Percentiles rank a stretch among this genome's conserved stretches.
Evolutionary conservation across 2,113 vertebrate genomes (phyloP).

Genomic region (Nibea albiflora): DNA sequence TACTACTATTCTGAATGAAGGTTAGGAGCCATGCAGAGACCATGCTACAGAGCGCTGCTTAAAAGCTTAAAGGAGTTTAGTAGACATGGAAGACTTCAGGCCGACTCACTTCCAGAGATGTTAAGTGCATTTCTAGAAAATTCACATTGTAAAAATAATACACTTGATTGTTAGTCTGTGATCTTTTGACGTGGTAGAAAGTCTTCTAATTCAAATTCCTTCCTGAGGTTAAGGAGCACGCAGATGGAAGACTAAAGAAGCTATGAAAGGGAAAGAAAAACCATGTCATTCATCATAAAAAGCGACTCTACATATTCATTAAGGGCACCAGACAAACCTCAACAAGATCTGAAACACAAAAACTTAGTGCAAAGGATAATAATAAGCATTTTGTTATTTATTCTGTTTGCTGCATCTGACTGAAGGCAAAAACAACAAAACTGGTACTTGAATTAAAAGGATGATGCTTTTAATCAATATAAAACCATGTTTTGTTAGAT

Average conservation of each 20-base stretch:
- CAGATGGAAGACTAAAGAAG: conserved; percentile 91
- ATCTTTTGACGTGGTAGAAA: conserved; percentile 74
- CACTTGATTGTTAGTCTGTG: conserved; percentile 66
- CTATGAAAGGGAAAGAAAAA: conserved; percentile 85
- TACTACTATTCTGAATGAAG: conserved; percentile 33
- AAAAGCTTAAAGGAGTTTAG: conserved; percentile 49
- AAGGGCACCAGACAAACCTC: background rate
- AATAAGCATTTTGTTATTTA: conserved; percentile 25
- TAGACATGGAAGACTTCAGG: conserved; percentile 64
- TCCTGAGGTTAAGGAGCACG: conserved; percentile 89
- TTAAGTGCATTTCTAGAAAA: conserved; percentile 63
- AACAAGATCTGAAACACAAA: background rate
- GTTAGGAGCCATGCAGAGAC: conserved; percentile 73
- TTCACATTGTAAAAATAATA: conserved; percentile 72
- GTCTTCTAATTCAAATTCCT: conserved; percentile 91
- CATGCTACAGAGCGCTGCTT: conserved; percentile 66
- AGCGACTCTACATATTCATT: conserved; percentile 16
- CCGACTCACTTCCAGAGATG: conserved; percentile 31
- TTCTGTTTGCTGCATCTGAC: conserved; percentile 11
- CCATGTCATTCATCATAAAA: conserved; percentile 70
- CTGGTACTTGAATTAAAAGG: conserved; percentile 5
- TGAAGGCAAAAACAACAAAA: conserved; percentile 12
- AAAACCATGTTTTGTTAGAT: conserved; percentile 2
- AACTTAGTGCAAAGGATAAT: background rate
- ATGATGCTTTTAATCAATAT: background rate